A percentile compares a stretch with the other conserved stretches of the same genome.
Evolutionary conservation across 2,113 vertebrate species (phyloP).

Genomic region (Nycticebus coucang): DNA sequence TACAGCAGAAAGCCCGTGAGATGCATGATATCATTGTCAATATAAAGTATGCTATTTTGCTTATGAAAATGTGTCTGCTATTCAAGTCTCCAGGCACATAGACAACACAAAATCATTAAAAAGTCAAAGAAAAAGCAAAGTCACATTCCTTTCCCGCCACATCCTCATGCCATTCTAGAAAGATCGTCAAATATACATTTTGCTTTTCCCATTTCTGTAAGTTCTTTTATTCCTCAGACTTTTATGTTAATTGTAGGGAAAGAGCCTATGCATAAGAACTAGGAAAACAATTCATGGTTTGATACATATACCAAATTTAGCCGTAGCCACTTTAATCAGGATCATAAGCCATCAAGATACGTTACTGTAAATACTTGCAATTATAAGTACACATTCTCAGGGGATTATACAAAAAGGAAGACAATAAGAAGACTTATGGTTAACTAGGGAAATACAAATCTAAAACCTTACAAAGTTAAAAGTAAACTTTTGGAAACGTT

Average conservation of each 20-base stretch:
- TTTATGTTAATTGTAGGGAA: conserved; percentile 29
- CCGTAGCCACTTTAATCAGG: neutral
- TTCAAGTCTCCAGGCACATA: neutral
- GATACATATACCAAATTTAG: conserved; percentile 42
- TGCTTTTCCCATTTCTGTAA: conserved; percentile 16
- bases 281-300: conserved; percentile 31
- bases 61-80: conserved; percentile 28
- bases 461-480: neutral
- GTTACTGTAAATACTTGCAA: neutral
- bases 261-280: neutral
- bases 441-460: neutral
- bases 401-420: neutral
- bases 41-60: neutral
- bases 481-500: conserved; percentile 2
- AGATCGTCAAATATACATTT: neutral
- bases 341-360: neutral
- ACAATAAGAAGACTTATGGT: neutral
- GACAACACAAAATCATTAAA: neutral
- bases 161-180: neutral
- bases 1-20: neutral
- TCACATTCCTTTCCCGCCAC: neutral
- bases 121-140: neutral
- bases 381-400: neutral
- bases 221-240: neutral
- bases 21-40: neutral